A percentile compares a stretch with the other conserved stretches of the same genome.
phyloP scores from a whole-genome alignment of 1,140 invertebrate species.

The Caerostris extrusa region DNA sequence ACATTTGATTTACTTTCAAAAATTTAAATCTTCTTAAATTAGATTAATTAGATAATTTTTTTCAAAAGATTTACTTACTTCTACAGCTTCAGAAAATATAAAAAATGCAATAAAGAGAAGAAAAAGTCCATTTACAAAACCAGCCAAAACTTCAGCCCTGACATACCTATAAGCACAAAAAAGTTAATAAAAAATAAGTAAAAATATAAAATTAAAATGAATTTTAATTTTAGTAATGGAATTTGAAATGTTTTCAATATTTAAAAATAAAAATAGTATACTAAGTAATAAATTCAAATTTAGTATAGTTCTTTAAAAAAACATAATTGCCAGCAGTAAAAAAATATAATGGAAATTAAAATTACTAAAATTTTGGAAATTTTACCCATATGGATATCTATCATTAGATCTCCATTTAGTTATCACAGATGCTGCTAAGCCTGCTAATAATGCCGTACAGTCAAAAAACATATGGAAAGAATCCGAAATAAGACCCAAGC shows the following conservation, averaged over 20 bases:
- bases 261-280: background rate
- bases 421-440: constrained; percentile 93
- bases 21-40: too few species aligned
- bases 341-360: background rate
- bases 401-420: constrained; percentile 95
- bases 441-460: constrained; percentile 96
- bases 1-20: too few species aligned
- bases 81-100: constrained; percentile 96
- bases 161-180: constrained; percentile 86
- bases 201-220: background rate
- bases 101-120: constrained; percentile 97
- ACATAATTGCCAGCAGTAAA: background rate
- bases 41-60: too few species aligned
- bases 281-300: background rate
- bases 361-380: background rate
- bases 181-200: background rate
- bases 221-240: background rate
- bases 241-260: background rate
- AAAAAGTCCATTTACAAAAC: constrained; percentile 98
- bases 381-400: constrained; percentile 93
- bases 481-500: constrained; percentile 95
- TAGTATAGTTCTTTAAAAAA: background rate
- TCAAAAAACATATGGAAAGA: constrained; percentile 99
- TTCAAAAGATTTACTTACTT: constrained; percentile 82
- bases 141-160: constrained; percentile 96